Conservation (phyloP, 2,797 vertebrate genomes). For the Ctenochaetus hawaiiensis region DNA sequence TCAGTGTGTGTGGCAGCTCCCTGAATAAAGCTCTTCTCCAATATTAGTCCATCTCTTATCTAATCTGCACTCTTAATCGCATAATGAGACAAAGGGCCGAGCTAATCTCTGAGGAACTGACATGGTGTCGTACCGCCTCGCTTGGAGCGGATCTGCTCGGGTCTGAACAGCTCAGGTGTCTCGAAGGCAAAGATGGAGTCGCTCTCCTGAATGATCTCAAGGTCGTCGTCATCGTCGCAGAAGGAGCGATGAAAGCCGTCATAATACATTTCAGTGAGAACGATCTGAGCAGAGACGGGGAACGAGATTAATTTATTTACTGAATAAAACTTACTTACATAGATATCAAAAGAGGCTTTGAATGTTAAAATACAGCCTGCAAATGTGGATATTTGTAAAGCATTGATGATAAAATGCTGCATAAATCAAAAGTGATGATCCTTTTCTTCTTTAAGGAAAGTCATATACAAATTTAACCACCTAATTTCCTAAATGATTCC, state of each 20-base stretch:
- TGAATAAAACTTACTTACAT: background rate
- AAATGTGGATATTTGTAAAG: background rate
- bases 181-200: slow-evolving; percentile 99
- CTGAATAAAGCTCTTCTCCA: slow-evolving; percentile 5
- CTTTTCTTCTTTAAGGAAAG: background rate
- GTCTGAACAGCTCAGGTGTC: slow-evolving; percentile 95
- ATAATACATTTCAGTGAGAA: slow-evolving; percentile 98
- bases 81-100: slow-evolving; percentile 27
- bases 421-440: background rate
- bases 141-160: slow-evolving; percentile 95
- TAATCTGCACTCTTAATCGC: slow-evolving; percentile 24
- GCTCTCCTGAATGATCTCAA: slow-evolving; percentile 96
- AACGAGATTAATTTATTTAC: slow-evolving; percentile 4
- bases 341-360: background rate
- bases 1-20: slow-evolving; percentile 14
- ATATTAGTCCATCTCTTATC: slow-evolving; percentile 41
- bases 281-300: slow-evolving; percentile 85
- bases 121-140: slow-evolving; percentile 83
- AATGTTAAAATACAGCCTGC: background rate
- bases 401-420: background rate
- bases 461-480: background rate
- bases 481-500: background rate
- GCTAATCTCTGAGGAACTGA: slow-evolving; percentile 38
- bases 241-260: slow-evolving; percentile 99
- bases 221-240: slow-evolving; percentile 95